phyloP scores from a whole-genome alignment of 2,113 vertebrate genomes.

The Pitta sordida region DNA sequence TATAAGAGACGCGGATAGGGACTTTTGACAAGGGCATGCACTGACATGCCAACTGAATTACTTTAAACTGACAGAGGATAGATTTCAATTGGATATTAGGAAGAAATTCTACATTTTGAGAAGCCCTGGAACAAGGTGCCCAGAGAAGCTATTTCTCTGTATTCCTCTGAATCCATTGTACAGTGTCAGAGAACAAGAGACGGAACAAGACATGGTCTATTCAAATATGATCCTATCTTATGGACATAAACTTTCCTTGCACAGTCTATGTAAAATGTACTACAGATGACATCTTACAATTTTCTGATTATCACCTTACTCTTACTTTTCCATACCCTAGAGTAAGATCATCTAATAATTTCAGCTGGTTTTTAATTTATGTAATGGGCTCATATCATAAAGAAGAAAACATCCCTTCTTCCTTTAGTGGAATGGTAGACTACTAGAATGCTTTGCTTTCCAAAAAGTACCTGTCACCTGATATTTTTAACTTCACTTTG shows the following conservation, averaged over 20 bases:
- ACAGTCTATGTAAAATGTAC: neutral
- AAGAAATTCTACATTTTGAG: neutral
- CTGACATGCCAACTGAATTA: neutral
- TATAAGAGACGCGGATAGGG: neutral
- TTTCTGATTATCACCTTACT: neutral
- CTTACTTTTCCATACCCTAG: neutral
- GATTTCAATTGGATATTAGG: no score
- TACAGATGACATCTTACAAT: neutral
- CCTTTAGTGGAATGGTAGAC: neutral
- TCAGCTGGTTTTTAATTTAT: neutral
- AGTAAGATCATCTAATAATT: neutral
- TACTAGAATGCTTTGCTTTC: neutral
- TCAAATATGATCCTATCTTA: neutral
- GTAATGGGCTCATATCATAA: neutral
- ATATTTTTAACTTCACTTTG: neutral
- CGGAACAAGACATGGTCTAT: neutral
- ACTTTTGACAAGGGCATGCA: fast-evolving
- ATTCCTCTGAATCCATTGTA: neutral
- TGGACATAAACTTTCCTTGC: neutral
- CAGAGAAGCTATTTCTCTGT: neutral
- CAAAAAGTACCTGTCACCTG: neutral
- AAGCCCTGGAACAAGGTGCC: neutral
- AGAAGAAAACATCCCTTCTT: neutral
- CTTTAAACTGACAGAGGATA: neutral
- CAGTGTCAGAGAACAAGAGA: neutral